These are phyloP conservation scores for Saccostrea echinata DNA, from an alignment of 1,140 invertebrate species.

Conservation along the genomic window DNA sequence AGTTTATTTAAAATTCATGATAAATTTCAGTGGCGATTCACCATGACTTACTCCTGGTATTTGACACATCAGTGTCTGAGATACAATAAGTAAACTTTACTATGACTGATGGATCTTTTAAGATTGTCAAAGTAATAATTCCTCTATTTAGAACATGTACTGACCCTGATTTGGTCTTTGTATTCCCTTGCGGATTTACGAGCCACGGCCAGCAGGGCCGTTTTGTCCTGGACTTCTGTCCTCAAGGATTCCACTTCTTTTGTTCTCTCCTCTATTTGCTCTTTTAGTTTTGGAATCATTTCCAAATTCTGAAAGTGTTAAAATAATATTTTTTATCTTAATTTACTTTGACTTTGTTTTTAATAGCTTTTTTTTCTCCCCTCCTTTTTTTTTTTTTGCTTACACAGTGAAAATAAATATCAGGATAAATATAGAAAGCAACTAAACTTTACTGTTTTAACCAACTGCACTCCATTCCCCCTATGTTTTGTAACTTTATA, in stretches of 20 bases:
- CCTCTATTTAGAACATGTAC: conserved; percentile 36
- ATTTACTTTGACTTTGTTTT: too few relatives aligned
- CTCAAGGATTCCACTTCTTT: conserved; percentile 60
- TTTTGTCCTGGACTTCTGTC: conserved; percentile 69
- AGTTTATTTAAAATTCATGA: too few relatives aligned
- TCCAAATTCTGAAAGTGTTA: conserved; percentile 67
- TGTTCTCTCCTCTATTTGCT: conserved; percentile 67
- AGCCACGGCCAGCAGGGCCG: conserved; percentile 64
- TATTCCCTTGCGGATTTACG: conserved; percentile 71
- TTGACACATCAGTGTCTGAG: too few relatives aligned
- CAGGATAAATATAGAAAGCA: background rate
- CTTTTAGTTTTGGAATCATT: conserved; percentile 71
- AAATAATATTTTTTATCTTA: background rate
- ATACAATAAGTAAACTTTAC: too few relatives aligned
- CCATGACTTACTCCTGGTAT: too few relatives aligned
- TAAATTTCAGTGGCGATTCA: too few relatives aligned
- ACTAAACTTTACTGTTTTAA: background rate
- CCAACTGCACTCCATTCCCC: too few relatives aligned
- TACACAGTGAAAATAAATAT: background rate
- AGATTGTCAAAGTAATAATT: too few relatives aligned
- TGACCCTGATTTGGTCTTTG: conserved; percentile 71
- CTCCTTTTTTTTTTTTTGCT: background rate
- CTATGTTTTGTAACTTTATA: too few relatives aligned
- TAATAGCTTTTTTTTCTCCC: background rate
- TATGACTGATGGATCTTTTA: too few relatives aligned